phyloP scores from a whole-genome alignment of 2,888 invertebrate genomes.

The Lithosia quadra region DNA sequence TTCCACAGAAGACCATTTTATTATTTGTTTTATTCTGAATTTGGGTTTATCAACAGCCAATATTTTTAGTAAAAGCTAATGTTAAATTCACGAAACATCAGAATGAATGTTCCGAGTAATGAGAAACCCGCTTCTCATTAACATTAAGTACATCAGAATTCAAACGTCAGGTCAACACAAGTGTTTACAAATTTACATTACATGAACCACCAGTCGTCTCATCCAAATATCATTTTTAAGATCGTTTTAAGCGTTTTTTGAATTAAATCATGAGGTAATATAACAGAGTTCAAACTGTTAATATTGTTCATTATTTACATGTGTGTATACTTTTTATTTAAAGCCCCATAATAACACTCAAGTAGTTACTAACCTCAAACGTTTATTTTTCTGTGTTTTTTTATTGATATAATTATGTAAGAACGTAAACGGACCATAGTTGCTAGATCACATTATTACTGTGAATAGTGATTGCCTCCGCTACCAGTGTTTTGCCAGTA shows the following conservation, averaged over 20 bases:
- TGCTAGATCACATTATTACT: not conserved
- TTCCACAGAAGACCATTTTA: not conserved
- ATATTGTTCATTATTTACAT: slow-evolving; percentile 48
- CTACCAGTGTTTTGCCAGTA: not conserved
- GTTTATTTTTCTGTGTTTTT: slow-evolving; percentile 22
- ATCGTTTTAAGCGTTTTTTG: slow-evolving; percentile 45
- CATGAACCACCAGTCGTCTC: slow-evolving; percentile 47
- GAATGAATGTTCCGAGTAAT: slow-evolving; percentile 40
- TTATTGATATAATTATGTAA: not conserved
- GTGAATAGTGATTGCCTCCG: not conserved
- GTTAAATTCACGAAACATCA: slow-evolving; percentile 6
- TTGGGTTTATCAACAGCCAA: not conserved
- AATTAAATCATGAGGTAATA: slow-evolving; percentile 44
- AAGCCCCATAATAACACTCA: slow-evolving; percentile 29
- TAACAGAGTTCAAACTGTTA: slow-evolving; percentile 43
- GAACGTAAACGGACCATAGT: not conserved
- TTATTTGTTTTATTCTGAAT: not conserved
- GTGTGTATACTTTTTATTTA: slow-evolving; percentile 34
- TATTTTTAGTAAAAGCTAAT: not conserved
- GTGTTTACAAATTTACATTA: slow-evolving; percentile 48
- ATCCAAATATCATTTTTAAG: slow-evolving; percentile 58
- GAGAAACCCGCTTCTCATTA: slow-evolving; percentile 37
- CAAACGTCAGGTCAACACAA: slow-evolving; percentile 44
- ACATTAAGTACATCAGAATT: slow-evolving; percentile 35
- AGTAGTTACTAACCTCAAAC: slow-evolving; percentile 20